Conservation (phyloP, 2,888 invertebrate genomes). For the Scaptomyza flava region DNA sequence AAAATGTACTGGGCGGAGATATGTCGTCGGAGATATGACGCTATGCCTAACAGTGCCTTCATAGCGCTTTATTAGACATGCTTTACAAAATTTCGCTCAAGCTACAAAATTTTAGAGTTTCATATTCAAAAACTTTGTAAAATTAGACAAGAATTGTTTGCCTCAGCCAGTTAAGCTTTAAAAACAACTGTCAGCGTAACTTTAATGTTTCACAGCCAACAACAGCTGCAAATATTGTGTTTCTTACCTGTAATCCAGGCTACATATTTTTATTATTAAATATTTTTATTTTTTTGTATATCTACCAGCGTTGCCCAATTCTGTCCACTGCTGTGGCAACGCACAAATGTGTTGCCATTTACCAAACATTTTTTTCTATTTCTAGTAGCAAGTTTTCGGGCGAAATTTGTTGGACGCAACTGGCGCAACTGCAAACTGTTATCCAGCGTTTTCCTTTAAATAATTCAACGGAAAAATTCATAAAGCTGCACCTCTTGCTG, state of each 20-base stretch:
- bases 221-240: constrained; percentile 36
- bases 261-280: constrained; percentile 24
- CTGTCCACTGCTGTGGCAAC: constrained; percentile 5
- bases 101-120: neutral
- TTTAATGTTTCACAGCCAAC: constrained; percentile 6
- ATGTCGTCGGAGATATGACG: too few species aligned
- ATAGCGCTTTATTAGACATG: constrained; percentile 28
- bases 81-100: neutral
- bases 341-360: constrained; percentile 51
- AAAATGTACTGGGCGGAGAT: too few species aligned
- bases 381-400: constrained; percentile 34
- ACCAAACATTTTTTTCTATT: constrained; percentile 52
- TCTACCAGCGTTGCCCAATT: neutral
- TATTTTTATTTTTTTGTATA: constrained; percentile 3
- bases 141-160: too few species aligned
- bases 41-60: too few species aligned
- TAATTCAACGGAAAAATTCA: constrained; percentile 75
- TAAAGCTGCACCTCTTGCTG: constrained; percentile 53
- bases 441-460: constrained; percentile 65
- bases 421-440: constrained; percentile 50
- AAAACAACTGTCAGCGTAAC: neutral
- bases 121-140: too few species aligned
- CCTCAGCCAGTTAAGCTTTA: neutral
- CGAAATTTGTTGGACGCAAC: constrained; percentile 20
- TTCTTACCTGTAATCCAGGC: constrained; percentile 36